phyloP scores from a whole-genome alignment of 53 echinoderm and acorn worm genomes.

The Paracentrotus lividus region DNA sequence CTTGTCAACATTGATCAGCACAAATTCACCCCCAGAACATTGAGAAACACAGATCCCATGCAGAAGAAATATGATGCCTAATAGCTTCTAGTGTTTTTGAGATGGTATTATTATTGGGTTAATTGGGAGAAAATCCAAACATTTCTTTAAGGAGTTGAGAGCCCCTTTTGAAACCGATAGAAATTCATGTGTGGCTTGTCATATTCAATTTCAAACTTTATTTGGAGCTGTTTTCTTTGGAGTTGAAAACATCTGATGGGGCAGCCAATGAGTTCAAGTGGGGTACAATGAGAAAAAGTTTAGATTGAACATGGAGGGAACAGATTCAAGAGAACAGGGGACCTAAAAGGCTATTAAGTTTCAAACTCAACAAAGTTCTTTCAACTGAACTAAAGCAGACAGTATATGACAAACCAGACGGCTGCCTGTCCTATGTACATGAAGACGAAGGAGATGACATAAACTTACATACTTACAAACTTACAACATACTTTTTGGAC shows the following conservation, averaged over 20 bases:
- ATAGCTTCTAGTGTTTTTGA: slow-evolving; percentile 60
- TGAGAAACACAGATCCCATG: background rate
- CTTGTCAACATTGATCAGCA: slow-evolving; percentile 13
- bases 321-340: background rate
- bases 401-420: too few relatives aligned
- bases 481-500: too few relatives aligned
- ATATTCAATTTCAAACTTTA: slow-evolving; percentile 53
- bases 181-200: slow-evolving; percentile 63
- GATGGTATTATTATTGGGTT: slow-evolving; percentile 56
- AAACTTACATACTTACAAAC: too few relatives aligned
- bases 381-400: background rate
- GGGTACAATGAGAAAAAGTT: slow-evolving; percentile 41
- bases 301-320: slow-evolving; percentile 6
- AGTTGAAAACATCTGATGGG: slow-evolving; percentile 40
- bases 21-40: slow-evolving; percentile 3
- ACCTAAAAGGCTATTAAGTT: background rate
- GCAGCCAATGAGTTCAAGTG: slow-evolving; percentile 14
- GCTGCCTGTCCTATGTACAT: background rate
- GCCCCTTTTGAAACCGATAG: background rate
- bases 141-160: slow-evolving; percentile 22
- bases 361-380: slow-evolving; percentile 27
- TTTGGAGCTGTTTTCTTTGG: slow-evolving; percentile 56
- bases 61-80: slow-evolving; percentile 38
- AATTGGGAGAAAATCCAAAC: slow-evolving; percentile 60
- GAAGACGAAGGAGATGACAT: too few relatives aligned